Conservation (phyloP, 2,888 invertebrate species). For the Drosophila kuntzei region DNA sequence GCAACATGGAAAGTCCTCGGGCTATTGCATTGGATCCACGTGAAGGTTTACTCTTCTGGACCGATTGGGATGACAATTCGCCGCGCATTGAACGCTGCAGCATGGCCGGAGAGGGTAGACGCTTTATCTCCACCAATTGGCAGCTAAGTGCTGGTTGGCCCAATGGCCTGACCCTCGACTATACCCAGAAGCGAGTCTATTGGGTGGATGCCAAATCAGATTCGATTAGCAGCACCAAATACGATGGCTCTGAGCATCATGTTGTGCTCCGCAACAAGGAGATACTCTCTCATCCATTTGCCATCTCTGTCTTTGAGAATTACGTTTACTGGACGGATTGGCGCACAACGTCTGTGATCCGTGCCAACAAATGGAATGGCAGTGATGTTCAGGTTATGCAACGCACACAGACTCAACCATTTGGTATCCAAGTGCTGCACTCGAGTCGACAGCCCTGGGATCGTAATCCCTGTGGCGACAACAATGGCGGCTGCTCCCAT, state of each 20-base stretch:
- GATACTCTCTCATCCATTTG: slow-evolving; percentile 94
- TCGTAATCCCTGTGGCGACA: slow-evolving; percentile 89
- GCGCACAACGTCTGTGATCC: slow-evolving; percentile 93
- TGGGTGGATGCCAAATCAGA: slow-evolving; percentile 96
- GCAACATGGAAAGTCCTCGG: slow-evolving; percentile 93
- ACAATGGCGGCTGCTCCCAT: slow-evolving; percentile 93
- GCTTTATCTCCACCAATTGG: slow-evolving; percentile 86
- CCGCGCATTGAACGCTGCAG: slow-evolving; percentile 94
- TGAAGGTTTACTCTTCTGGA: slow-evolving; percentile 93
- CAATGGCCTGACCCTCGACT: slow-evolving; percentile 93
- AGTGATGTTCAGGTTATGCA: slow-evolving; percentile 92
- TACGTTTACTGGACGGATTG: slow-evolving; percentile 98
- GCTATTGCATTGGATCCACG: slow-evolving; percentile 93
- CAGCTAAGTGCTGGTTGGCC: slow-evolving; percentile 90
- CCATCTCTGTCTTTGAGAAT: slow-evolving; percentile 93
- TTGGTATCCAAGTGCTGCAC: slow-evolving; percentile 94
- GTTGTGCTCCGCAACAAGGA: slow-evolving; percentile 89
- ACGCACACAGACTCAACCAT: slow-evolving; percentile 94
- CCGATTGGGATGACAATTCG: slow-evolving; percentile 92
- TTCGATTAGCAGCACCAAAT: slow-evolving; percentile 93
- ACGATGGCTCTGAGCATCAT: slow-evolving; percentile 91
- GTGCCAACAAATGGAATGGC: slow-evolving; percentile 95
- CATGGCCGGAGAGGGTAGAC: slow-evolving; percentile 90
- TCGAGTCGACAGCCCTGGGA: slow-evolving; percentile 90
- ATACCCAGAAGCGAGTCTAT: slow-evolving; percentile 90